Evolutionary conservation across 1,140 invertebrate species (phyloP), one percentile per base, ranked within the genome.

Genomic region (Cardiocondyla obscurior): DNA sequence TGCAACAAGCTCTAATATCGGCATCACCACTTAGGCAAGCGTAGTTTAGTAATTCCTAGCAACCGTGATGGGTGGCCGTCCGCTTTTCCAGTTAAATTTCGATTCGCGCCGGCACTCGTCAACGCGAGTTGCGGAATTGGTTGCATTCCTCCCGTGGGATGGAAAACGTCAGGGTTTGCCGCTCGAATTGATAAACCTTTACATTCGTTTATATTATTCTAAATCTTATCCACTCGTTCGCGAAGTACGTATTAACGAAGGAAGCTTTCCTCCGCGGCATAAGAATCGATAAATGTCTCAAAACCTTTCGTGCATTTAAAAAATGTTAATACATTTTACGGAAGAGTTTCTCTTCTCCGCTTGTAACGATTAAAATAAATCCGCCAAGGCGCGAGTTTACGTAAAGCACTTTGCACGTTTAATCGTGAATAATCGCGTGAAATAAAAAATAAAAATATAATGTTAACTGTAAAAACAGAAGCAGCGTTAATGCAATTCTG

Each of bases 61-160:
- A 39, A 51, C 62, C 19, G n/a, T 28, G n/a, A 53, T 42, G 44
- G 73, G 28, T 42, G 28, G 62, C 33, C n/a, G 6, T 33, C 6
- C 46, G 60, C 74, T 79, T 79, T 53, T 67, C 44, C 62, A 57
- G 74, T 53, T 46, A 79, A 79, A 67, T 79, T 79, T 79, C 46
- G 33, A 33, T n/a, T 39, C 62, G 16, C 42, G 28, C 55, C 44
- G 16, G 10, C 39, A 25, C 19, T 64, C 58, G 39, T 74, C 73
- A 62, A 77, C 44, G 39, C 44, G 44, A 77, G 33, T 77, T 49
- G 74, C 25, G 46, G 12, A 79, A 67, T 67, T 79, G 74, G 33
- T 67, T 65, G 53, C 74, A 55, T 67, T 42, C 30, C 60, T 79
- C 60, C 33, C 62, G 39, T 28, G 62, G 42, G 46, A 22, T 62